These are phyloP conservation scores for Pelobates fuscus DNA, from an alignment of 2,113 vertebrate species.

Conservation along the genomic window DNA sequence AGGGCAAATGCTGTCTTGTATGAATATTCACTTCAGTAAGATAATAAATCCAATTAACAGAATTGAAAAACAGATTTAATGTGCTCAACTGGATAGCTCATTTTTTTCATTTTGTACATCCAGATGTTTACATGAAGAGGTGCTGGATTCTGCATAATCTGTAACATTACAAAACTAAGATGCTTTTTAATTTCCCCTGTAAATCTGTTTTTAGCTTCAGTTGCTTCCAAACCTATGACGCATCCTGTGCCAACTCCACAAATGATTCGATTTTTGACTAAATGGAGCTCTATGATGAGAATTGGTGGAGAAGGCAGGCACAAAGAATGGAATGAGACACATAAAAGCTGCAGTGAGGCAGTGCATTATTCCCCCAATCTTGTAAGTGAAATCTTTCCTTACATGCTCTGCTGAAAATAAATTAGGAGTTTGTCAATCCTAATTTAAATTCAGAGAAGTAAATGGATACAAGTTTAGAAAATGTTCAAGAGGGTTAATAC, in stretches of 20 bases:
- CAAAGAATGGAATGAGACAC: conserved; percentile 39
- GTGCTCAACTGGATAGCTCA: not conserved
- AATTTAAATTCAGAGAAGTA: conserved; percentile 56
- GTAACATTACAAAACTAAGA: not conserved
- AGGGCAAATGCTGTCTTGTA: not conserved
- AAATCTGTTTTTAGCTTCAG: conserved; percentile 12
- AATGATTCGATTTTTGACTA: conserved; percentile 23
- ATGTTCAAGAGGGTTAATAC: conserved; percentile 52
- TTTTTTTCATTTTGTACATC: not conserved
- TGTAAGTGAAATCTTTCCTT: conserved; percentile 11
- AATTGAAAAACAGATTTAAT: conserved; percentile 19
- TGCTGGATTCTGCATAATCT: not conserved
- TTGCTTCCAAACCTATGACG: not conserved
- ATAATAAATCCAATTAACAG: conserved; percentile 49
- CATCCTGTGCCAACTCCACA: not conserved
- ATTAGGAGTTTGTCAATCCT: conserved; percentile 51
- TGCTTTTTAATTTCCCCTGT: not conserved
- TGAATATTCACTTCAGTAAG: conserved; percentile 1
- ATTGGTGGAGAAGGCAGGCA: conserved; percentile 10
- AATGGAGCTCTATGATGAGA: conserved; percentile 29
- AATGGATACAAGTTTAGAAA: conserved; percentile 52
- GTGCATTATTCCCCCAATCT: not conserved
- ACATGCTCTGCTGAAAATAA: conserved; percentile 58
- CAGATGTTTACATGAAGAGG: conserved; percentile 19
- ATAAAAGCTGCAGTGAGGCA: conserved; percentile 17